These are phyloP conservation scores for Desmodus rotundus DNA, from an alignment of 2,113 vertebrate species.

Conservation along the genomic window DNA sequence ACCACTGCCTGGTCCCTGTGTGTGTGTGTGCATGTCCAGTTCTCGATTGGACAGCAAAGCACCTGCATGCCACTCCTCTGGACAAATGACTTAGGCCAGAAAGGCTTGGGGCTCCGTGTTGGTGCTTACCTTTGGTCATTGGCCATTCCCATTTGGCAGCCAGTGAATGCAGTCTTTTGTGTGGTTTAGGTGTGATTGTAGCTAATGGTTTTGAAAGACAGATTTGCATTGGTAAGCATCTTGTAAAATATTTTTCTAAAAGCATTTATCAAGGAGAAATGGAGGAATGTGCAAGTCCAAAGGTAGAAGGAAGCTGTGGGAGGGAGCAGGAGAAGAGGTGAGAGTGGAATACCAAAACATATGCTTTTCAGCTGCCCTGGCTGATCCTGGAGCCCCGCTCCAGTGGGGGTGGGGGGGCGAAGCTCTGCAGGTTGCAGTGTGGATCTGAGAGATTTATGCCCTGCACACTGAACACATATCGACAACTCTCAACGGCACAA, in stretches of 20 bases:
- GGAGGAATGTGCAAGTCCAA: slow-evolving; percentile 77
- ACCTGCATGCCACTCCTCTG: background rate
- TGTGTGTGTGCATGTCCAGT: background rate
- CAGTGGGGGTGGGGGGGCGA: slow-evolving; percentile 74
- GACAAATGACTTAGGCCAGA: background rate
- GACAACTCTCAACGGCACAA: slow-evolving; percentile 78
- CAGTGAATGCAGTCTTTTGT: slow-evolving; percentile 55
- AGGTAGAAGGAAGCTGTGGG: slow-evolving; percentile 59
- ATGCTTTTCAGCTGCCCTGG: slow-evolving; percentile 87
- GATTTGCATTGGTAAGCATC: slow-evolving; percentile 80
- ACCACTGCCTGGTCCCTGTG: too few species aligned
- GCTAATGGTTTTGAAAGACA: slow-evolving; percentile 71
- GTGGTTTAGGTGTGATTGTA: slow-evolving; percentile 71
- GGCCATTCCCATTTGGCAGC: slow-evolving; percentile 13
- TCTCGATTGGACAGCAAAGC: background rate
- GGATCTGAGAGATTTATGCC: slow-evolving; percentile 89
- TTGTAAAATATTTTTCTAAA: slow-evolving; percentile 83
- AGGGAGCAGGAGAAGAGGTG: slow-evolving; percentile 43
- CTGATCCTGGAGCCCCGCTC: slow-evolving; percentile 64
- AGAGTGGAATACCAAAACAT: slow-evolving; percentile 77
- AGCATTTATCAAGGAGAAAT: slow-evolving; percentile 84
- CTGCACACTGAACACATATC: slow-evolving; percentile 65
- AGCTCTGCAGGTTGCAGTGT: slow-evolving; percentile 80
- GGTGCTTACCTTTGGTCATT: slow-evolving; percentile 46
- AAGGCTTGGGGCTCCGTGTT: slow-evolving; percentile 62